Evolutionary conservation across 2,113 vertebrate genomes (phyloP), one percentile per base, ranked within the genome.

Genomic region (Bostrychus sinensis): DNA sequence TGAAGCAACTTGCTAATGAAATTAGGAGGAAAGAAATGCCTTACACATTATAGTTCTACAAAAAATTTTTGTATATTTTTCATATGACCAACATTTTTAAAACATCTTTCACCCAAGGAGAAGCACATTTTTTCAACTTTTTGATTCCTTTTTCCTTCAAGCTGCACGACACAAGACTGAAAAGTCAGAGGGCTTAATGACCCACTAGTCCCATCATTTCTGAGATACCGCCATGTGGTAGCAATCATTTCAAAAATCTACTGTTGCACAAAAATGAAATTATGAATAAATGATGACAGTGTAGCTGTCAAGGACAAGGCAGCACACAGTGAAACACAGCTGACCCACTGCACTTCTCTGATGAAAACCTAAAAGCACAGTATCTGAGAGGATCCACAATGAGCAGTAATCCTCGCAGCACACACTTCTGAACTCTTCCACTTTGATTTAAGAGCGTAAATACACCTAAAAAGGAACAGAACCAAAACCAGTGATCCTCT

Each of bases 291-390:
- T 60, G 26, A 36, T 45, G 28, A 17, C 10, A 57, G 43, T 60
- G 72, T 41, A 19, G 48, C 9, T 22, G 39, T 74, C 51, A 74
- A 66, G 62, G 75, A 65, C 59, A 64, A 65, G 60, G 56, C 63
- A 3, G 56, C 7, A 19, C 34, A 22, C 17, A 68, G 53, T 62
- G 53, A 39, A 43, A 36, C 23, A 34, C n/a, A 41, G 59, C 70
- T 41, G 66, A 71, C n/a, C n/a, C 22, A 51, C 58, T 59, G 48
- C 70, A 50, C 51, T 53, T 51, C 54, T 70, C 60, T 70, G 48
- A 69, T 37, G 12, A 64, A 57, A 61, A 22, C 14, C 23, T 20
- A 26, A 75, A 70, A 70, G 67, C 54, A 32, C 0, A 8, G 25
- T 53, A 73, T 58, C 22, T 9, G 25, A 68, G 55, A 30, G 37